Evolutionary conservation across 2,797 vertebrate genomes (phyloP), one percentile per base, ranked within the genome.

Genomic region (Danio tinwini): DNA sequence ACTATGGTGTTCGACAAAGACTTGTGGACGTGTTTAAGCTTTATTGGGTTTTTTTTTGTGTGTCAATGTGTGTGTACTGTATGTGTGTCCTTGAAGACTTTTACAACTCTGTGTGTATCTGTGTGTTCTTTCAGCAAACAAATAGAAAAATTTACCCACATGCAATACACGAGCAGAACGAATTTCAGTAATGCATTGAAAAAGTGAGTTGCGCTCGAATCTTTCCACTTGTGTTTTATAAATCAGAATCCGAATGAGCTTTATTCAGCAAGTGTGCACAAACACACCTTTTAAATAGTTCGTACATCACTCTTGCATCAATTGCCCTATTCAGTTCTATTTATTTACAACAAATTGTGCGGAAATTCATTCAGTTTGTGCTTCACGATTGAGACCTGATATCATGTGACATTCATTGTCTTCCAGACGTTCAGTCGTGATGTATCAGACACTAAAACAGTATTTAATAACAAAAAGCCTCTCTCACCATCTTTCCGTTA

Each of bases 11-110:
- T 50, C 37, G 2, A 61, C 44, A 14, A 50, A 50, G 10, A 44
- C 21, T 40, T n/a, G n/a, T 50, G 17, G 40, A 29, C 29, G 44
- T 5, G 56, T 63, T 63, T 76, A 4, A 45, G 21, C 50, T 76
- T 49, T 11, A 11, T 55, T 58, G n/a, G 40, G 37, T 55, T 56
- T 74, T 59, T 71, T 29, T 61, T 40, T 8, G 37, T 44, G 63
- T 55, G 59, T 65, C 13, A 39, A 11, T 71, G n/a, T 68, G 53
- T 61, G 59, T 73, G 21, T 71, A 11, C 29, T 71, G 55, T 49
- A 58, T 78, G 10, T 71, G 14, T 76, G 40, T 67, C 40, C 52
- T 17, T 21, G 39, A 71, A 56, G 5, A 7, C 8, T 16, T 56
- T 16, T 56, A 21, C 52, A 44, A 14, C n/a, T 19, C 37, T 13